phyloP scores from a whole-genome alignment of 2,888 invertebrate genomes.

The Ecliptopera silaceata region DNA sequence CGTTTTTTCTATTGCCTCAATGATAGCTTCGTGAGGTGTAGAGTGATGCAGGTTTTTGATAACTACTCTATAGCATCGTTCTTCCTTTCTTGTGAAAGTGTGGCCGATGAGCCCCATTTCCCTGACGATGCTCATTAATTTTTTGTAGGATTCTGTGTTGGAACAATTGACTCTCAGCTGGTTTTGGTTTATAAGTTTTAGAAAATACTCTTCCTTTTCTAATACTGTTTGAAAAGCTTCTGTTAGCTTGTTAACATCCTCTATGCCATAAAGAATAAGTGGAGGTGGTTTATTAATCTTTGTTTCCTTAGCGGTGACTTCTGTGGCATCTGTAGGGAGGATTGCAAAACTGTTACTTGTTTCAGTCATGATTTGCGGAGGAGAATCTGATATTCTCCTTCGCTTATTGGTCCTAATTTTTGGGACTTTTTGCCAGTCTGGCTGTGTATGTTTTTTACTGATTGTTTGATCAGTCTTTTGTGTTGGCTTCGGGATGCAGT shows the following conservation, averaged over 20 bases:
- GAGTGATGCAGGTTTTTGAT: no score
- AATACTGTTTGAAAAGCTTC: background rate
- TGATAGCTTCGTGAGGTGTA: slow-evolving; percentile 9
- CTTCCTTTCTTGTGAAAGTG: slow-evolving; percentile 9
- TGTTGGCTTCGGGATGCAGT: background rate
- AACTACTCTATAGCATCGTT: background rate
- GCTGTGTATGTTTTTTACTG: background rate
- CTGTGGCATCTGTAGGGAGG: background rate
- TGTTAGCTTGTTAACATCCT: background rate
- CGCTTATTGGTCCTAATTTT: background rate
- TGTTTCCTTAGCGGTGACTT: background rate
- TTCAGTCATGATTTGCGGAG: background rate
- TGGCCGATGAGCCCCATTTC: slow-evolving; percentile 2
- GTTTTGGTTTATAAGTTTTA: background rate
- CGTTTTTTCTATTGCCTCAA: slow-evolving; percentile 3
- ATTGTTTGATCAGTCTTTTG: background rate
- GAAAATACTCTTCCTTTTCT: background rate
- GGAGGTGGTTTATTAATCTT: background rate
- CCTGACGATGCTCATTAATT: background rate
- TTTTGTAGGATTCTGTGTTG: slow-evolving; percentile 3
- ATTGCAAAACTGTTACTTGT: background rate
- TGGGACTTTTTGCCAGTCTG: background rate
- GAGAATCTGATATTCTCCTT: no score
- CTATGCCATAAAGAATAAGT: no score
- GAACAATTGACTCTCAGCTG: slow-evolving; percentile 6